Conservation (phyloP, 2,888 invertebrate species). For the Zygaena filipendulae region DNA sequence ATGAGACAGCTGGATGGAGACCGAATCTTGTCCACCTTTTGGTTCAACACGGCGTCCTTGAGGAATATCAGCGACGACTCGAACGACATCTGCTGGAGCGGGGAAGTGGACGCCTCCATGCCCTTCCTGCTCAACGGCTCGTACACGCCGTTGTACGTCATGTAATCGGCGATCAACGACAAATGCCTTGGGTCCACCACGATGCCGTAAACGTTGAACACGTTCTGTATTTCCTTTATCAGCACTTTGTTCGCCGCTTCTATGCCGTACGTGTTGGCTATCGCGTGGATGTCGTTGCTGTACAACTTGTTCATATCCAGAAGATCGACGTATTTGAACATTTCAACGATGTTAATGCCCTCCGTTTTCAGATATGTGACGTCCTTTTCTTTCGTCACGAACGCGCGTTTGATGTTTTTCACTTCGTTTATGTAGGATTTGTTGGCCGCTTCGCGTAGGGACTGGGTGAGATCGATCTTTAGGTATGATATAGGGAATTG, state of each 20-base stretch:
- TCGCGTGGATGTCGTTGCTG: constrained; percentile 93
- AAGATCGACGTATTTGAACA: constrained; percentile 84
- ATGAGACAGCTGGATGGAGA: constrained; percentile 91
- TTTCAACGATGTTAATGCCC: constrained; percentile 92
- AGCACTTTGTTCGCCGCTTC: constrained; percentile 95
- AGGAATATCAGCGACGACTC: constrained; percentile 92
- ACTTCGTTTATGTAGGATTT: constrained; percentile 84
- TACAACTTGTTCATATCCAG: constrained; percentile 86
- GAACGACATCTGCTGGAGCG: constrained; percentile 98
- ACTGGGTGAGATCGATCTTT: constrained; percentile 77
- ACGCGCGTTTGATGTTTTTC: constrained; percentile 83
- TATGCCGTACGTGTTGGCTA: constrained; percentile 93
- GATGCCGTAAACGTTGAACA: constrained; percentile 98
- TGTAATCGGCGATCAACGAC: constrained; percentile 93
- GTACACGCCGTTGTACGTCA: constrained; percentile 94
- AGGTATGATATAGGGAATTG: constrained; percentile 66
- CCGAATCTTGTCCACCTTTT: constrained; percentile 77
- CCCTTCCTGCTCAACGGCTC: constrained; percentile 91
- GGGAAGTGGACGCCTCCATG: constrained; percentile 91
- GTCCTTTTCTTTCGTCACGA: constrained; percentile 77
- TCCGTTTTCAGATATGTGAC: constrained; percentile 87
- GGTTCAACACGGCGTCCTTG: constrained; percentile 77
- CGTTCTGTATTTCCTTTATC: constrained; percentile 93
- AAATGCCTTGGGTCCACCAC: constrained; percentile 95
- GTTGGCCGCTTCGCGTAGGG: constrained; percentile 75